Conservation (phyloP, 2,888 invertebrate genomes). For the Trisateles emortualis region DNA sequence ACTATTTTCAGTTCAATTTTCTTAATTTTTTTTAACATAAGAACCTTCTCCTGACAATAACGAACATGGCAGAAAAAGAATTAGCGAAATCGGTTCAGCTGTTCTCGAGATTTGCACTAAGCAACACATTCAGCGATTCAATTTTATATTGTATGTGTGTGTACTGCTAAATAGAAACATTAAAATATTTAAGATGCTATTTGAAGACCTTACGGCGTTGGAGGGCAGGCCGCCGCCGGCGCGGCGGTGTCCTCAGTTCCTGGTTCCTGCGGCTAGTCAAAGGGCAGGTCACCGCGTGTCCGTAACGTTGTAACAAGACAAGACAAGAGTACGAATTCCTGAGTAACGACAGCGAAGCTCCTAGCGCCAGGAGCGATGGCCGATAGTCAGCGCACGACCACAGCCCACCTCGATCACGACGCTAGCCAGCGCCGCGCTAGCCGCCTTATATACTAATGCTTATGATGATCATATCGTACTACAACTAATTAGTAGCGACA, state of each 20-base stretch:
- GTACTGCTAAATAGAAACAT: background rate
- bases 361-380: conserved; percentile 59
- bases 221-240: background rate
- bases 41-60: no score
- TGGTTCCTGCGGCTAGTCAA: conserved; percentile 36
- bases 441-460: conserved; percentile 17
- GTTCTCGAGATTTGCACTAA: no score
- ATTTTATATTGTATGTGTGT: no score
- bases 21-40: no score
- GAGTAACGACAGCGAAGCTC: conserved; percentile 55
- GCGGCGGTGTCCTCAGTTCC: conserved; percentile 15
- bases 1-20: no score
- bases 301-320: conserved; percentile 41
- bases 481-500: conserved; percentile 33
- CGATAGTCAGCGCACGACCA: conserved; percentile 53
- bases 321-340: conserved; percentile 46
- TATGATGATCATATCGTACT: conserved; percentile 32
- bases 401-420: conserved; percentile 49
- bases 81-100: no score
- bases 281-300: conserved; percentile 47
- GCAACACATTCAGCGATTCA: no score
- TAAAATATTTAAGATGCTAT: background rate
- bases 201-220: background rate
- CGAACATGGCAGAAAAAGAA: no score
- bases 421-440: conserved; percentile 10